Evolutionary conservation across 2,113 vertebrate genomes (phyloP).

Genomic region (Charadrius vociferus): DNA sequence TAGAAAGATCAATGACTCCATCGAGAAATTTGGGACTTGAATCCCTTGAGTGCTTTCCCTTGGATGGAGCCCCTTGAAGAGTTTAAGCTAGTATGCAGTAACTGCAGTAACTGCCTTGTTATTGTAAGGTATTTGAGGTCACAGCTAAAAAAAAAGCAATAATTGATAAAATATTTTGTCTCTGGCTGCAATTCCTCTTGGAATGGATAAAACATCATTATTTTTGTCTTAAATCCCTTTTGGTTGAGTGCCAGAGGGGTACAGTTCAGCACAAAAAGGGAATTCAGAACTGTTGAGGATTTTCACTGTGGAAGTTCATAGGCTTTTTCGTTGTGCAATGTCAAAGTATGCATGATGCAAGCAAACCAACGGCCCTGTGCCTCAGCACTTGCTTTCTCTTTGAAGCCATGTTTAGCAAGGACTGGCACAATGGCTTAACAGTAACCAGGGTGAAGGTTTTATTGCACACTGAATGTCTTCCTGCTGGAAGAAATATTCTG

Average conservation of each 20-base stretch:
- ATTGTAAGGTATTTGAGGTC: neutral
- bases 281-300: neutral
- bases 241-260: neutral
- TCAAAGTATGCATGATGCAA: neutral
- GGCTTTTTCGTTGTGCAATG: neutral
- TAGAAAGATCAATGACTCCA: neutral
- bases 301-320: neutral
- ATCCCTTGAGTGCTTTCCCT: neutral
- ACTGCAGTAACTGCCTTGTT: neutral
- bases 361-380: neutral
- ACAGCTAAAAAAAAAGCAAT: neutral
- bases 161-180: neutral
- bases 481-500: slow-evolving; percentile 16
- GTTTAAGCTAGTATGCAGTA: neutral
- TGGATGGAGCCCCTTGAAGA: neutral
- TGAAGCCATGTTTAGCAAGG: neutral
- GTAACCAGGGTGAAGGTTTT: neutral
- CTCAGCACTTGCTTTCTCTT: neutral
- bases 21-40: neutral
- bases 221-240: neutral
- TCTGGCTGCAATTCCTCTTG: neutral
- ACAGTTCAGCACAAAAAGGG: neutral
- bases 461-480: neutral
- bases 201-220: neutral
- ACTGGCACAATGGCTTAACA: neutral